These are phyloP conservation scores for Hormiphora californensis DNA, from an alignment of 37 sponge, comb jelly and placozoan genomes.

Conservation along the genomic window DNA sequence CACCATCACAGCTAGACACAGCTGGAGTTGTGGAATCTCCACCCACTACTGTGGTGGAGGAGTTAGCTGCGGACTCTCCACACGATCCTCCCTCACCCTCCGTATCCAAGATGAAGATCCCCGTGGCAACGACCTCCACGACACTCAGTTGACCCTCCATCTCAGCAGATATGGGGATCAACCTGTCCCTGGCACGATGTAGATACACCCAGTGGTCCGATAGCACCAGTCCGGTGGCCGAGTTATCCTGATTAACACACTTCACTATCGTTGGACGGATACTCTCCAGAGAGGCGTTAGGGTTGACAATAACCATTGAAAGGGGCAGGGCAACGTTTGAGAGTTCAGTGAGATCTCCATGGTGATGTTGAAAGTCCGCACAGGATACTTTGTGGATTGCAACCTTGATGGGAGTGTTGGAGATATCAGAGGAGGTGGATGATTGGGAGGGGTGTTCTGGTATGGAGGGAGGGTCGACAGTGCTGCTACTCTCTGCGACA, in stretches of 20 bases:
- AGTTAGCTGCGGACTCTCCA: too few relatives aligned
- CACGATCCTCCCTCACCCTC: neutral
- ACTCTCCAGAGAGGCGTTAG: slow-evolving; percentile 9
- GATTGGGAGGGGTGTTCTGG: too few relatives aligned
- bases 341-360: neutral
- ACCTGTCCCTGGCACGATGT: slow-evolving; percentile 23
- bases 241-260: neutral
- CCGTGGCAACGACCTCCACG: slow-evolving; percentile 15
- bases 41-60: too few relatives aligned
- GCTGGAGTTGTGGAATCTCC: too few relatives aligned
- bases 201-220: slow-evolving; percentile 10
- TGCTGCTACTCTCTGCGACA: neutral
- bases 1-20: too few relatives aligned
- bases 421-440: neutral
- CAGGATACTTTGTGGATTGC: slow-evolving; percentile 19
- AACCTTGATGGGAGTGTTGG: slow-evolving; percentile 49
- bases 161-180: slow-evolving; percentile 36
- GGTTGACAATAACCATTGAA: slow-evolving; percentile 12
- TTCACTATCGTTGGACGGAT: slow-evolving; percentile 9
- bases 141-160: slow-evolving; percentile 50
- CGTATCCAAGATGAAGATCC: slow-evolving; percentile 17
- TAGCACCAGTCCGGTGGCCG: neutral
- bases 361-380: slow-evolving; percentile 11
- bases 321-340: slow-evolving; percentile 29
- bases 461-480: neutral